These are phyloP conservation scores for Erynnis tages DNA, from an alignment of 2,888 invertebrate species.

Conservation along the genomic window DNA sequence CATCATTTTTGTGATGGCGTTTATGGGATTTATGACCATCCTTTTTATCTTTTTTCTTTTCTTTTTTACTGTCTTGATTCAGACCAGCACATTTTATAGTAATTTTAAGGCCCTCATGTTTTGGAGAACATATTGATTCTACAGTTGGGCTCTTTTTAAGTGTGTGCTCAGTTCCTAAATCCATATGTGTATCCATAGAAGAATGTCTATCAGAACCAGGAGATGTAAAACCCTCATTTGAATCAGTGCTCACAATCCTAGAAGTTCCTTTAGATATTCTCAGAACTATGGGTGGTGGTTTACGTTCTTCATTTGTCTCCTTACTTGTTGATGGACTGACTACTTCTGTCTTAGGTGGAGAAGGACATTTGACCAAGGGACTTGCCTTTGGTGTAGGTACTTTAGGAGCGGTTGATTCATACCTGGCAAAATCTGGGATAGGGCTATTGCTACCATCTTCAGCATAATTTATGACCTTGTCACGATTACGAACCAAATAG, in stretches of 20 bases:
- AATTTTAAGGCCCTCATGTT: slow-evolving; percentile 77
- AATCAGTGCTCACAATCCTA: slow-evolving; percentile 84
- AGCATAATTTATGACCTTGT: slow-evolving; percentile 84
- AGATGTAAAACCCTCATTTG: slow-evolving; percentile 82
- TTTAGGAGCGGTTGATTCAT: slow-evolving; percentile 61
- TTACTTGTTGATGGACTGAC: slow-evolving; percentile 74
- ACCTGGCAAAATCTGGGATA: slow-evolving; percentile 68
- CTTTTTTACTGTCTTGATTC: slow-evolving; percentile 65
- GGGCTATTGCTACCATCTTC: slow-evolving; percentile 82
- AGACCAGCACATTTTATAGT: slow-evolving; percentile 74
- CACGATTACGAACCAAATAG: slow-evolving; percentile 78
- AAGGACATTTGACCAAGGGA: slow-evolving; percentile 64
- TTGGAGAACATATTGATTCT: slow-evolving; percentile 74
- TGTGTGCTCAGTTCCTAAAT: slow-evolving; percentile 60
- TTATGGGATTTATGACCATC: slow-evolving; percentile 77
- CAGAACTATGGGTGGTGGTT: slow-evolving; percentile 91
- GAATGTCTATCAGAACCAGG: slow-evolving; percentile 78
- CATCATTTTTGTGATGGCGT: slow-evolving; percentile 65
- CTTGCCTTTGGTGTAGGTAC: slow-evolving; percentile 71
- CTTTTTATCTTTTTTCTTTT: slow-evolving; percentile 75
- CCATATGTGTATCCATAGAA: slow-evolving; percentile 71
- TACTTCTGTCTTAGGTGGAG: slow-evolving; percentile 60
- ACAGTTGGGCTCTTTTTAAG: slow-evolving; percentile 66
- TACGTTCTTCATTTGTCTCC: slow-evolving; percentile 70
- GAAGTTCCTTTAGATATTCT: slow-evolving; percentile 91